Base-by-base conservation (phyloP, 2,888 invertebrate genomes). In the Euplagia quadripunctaria region DNA sequence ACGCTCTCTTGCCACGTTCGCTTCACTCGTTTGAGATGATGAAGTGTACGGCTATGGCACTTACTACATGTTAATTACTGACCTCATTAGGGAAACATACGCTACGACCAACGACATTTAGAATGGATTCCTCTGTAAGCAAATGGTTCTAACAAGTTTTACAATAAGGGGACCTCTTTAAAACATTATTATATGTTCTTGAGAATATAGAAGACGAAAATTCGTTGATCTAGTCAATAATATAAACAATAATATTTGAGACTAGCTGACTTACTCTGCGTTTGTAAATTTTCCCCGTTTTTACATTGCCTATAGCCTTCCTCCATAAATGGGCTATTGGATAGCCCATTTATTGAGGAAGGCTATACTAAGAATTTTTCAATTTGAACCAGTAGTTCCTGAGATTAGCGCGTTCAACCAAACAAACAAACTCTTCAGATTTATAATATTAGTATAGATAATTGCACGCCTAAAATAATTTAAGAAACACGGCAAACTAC, bases 41-140 rank as follows among this genome's bases (percentile, higher is more conserved):
- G 77, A 78, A 85, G 80, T 83, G 81, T 84, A 66, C 55, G 64
- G 63, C 74, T 77, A 84, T 78, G 82, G 83, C 80, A 84, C 84
- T 79, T 74, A 79, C 79, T 77, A 78, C 81, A 83, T 85, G 82
- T 83, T 86, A 89, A 88, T 88, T 86, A 86, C 84, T 86, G 88
- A 86, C 85, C 87, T 83, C 84, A 83, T 88, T 89, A 87, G 78
- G 77, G 80, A 41, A 52, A 68, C 42, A 31, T 68, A 17, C 11
- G 52, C 52, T 72, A 70, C 66, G 68, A 68, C 71, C 67, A 78
- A 73, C 72, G 64, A 43, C 68, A 74, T 70, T 31, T 61, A 12
- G 31, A 61, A 61, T 61, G 31, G n/a, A n/a, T n/a, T n/a, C 12
- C 31, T 5, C 31, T 61, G 31, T 12, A 31, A 61, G 31, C 31